Percentiles rank a stretch among this genome's conserved stretches.
Conservation (phyloP, 2,797 vertebrate species). For the Capromys pilorides region DNA sequence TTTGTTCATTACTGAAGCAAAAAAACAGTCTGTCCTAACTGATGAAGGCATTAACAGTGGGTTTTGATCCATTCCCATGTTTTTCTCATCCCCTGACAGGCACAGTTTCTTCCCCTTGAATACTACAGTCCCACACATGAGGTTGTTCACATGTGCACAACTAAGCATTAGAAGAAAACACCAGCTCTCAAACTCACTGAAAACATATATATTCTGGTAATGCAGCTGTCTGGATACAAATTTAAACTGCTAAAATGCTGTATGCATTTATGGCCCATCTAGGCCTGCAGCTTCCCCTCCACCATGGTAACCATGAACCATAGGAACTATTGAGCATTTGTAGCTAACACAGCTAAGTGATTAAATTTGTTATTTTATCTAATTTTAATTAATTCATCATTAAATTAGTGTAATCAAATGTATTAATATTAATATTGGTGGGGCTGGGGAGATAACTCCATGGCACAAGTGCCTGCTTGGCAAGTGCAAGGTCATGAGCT, state of each 20-base stretch:
- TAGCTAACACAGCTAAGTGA: neutral
- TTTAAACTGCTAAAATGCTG: neutral
- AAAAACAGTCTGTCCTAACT: neutral
- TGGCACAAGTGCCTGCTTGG: too few relatives aligned
- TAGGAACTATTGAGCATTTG: neutral
- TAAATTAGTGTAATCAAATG: neutral
- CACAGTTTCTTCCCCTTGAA: neutral
- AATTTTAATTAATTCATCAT: slow-evolving; percentile 20
- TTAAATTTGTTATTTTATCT: neutral
- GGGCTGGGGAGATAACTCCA: too few relatives aligned
- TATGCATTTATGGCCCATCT: neutral
- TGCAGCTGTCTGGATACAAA: neutral
- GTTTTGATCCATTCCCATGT: neutral
- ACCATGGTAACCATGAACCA: neutral
- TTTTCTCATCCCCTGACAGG: neutral
- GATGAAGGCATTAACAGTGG: neutral
- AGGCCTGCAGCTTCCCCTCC: neutral
- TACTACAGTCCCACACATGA: too few relatives aligned
- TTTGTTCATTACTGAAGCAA: neutral
- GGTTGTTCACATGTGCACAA: neutral
- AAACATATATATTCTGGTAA: slow-evolving; percentile 25
- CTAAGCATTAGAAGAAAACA: neutral
- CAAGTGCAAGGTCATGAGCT: too few relatives aligned
- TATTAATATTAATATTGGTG: neutral
- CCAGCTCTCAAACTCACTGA: neutral